Evolutionary conservation across 2,797 vertebrate species (phyloP), one percentile per base, ranked within the genome.

Genomic region (Rhynchotus rufescens): DNA sequence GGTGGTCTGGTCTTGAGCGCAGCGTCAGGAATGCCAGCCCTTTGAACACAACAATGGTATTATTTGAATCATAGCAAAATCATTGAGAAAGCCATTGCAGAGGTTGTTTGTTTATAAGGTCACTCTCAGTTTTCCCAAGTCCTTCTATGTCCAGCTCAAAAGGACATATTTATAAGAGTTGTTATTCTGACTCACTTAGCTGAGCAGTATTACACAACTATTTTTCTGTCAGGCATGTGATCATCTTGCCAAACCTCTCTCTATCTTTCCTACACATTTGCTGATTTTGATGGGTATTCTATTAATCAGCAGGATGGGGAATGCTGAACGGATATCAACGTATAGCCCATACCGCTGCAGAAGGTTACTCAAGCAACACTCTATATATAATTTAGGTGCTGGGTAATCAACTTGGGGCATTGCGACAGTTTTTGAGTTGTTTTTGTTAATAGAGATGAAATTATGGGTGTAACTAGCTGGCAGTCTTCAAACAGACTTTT

Each of bases 381-480:
- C 95, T 95, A 90, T 97, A 98, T 95, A 92, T 97, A 98, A 97
- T 93, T 97, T 93, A 96, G 94, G 85, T 88, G 67, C 94, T 95
- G 67, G 30, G 92, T 92, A 97, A 97, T 97, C 96, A 93, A 84
- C 93, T 94, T 13, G 7, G 75, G 95, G 96, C 95, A 95, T 93
- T 94, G 96, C 91, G 22, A 96, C 98, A 98, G 97, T 96, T 86
- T 96, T 86, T 89, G 96, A 95, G 97, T 96, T 98, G 98, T 98
- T 98, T 98, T 98, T 97, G 95, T 97, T 98, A 98, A 98, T 97
- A 97, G 96, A 98, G 97, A 98, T 98, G 97, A 98, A 98, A 98
- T 98, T 97, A 98, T 98, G 98, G 98, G 98, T 96, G 98, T 98
- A 98, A 97, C 98, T 97, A 95, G 97, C 97, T 98, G 98, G 98